Evolutionary conservation across 2,113 vertebrate genomes (phyloP), one percentile per base, ranked within the genome.

Genomic region (Cololabis saira): DNA sequence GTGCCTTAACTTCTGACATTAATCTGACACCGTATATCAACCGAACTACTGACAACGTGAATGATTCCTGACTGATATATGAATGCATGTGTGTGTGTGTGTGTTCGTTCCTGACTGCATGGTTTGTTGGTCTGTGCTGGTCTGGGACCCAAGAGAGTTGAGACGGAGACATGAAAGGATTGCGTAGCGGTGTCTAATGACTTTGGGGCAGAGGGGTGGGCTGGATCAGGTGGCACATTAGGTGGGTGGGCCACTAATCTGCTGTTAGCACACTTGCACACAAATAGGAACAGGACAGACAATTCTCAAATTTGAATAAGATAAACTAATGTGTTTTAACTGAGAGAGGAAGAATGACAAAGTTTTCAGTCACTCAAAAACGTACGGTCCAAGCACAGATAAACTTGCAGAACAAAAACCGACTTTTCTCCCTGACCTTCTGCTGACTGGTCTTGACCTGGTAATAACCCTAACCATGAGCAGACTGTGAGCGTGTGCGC

Each of bases 211-310:
- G 13, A 60, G 62, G 60, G 66, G 62, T 70, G 77, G 53, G 48
- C 51, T 71, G 84, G 87, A 91, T 90, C 86, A 86, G 76, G 88
- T 91, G 85, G 70, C 71, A 65, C 50, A 74, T 71, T 80, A 83
- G 71, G 72, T 80, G 82, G 78, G 76, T 78, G 84, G 76, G 73
- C 78, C 44, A 66, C 37, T 59, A 54, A 54, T 72, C 61, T 67
- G 40, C 67, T 63, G 22, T 57, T 51, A 63, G 33, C 40, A 27
- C 41, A 64, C 41, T 49, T n/a, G 19, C 19, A 54, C 21, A 40
- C 60, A 65, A 54, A 60, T 51, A 37, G 33, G 55, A 2, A 4
- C 22, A 67, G 37, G 51, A 37, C 33, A 59, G 2, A 4, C 22
- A 67, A 42, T 47, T 45, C 43, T 60, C 12, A 44, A 40, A 61